phyloP scores from a whole-genome alignment of 2,888 invertebrate species.

The Aleiodes testaceus region DNA sequence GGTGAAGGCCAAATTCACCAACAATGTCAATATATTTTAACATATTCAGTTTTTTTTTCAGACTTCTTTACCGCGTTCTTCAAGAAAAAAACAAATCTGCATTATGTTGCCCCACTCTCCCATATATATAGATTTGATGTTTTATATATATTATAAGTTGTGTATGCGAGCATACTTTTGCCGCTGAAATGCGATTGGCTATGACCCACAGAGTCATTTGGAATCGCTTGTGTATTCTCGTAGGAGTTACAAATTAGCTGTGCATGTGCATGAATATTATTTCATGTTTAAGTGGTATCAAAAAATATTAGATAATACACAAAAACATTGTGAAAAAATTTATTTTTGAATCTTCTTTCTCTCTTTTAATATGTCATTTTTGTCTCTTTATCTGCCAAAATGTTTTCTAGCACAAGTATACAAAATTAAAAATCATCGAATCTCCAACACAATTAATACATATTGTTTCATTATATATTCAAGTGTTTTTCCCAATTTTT shows the following conservation, averaged over 20 bases:
- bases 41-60: constrained; percentile 43
- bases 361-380: constrained; percentile 4
- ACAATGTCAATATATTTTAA: too few relatives aligned
- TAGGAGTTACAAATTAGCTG: constrained; percentile 48
- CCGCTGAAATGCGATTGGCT: constrained; percentile 36
- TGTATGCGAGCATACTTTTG: constrained; percentile 37
- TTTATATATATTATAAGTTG: constrained; percentile 42
- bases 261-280: constrained; percentile 51
- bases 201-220: not conserved
- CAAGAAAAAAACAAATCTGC: too few relatives aligned
- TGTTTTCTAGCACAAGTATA: constrained; percentile 8
- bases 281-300: constrained; percentile 46
- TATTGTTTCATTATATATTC: constrained; percentile 34
- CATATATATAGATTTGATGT: too few relatives aligned
- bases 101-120: too few relatives aligned
- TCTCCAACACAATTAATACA: constrained; percentile 45
- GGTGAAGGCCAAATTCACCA: too few relatives aligned
- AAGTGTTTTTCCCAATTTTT: constrained; percentile 44
- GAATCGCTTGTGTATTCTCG: constrained; percentile 1
- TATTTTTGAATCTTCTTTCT: constrained; percentile 6
- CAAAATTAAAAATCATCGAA: constrained; percentile 26
- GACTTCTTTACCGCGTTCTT: too few relatives aligned
- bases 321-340: constrained; percentile 32
- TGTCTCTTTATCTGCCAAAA: not conserved
- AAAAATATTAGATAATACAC: constrained; percentile 45